Base-by-base conservation (phyloP, 1,140 invertebrate species). In the Tachypleus tridentatus region DNA sequence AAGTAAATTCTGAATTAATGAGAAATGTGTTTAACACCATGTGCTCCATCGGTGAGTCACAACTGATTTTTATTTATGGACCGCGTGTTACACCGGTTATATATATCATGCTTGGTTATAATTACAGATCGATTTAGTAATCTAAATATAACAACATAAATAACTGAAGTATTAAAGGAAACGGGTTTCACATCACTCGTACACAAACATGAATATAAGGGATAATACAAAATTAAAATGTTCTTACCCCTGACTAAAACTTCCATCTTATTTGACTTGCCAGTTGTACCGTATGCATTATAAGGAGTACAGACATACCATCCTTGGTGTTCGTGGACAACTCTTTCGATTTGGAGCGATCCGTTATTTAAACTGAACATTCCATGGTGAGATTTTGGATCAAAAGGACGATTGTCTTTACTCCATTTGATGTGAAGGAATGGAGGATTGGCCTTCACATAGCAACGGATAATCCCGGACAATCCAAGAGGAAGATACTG, bases 401-500 rank as follows among this genome's bases (percentile, higher is more conserved):
- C 92, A 71, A 94, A 82, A 62, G 94, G 81, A 57, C 91, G 83
- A 74, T 93, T 91, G 80, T 96, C 91, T 81, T 94, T 93, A 71
- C 89, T 94, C 94, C 95, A 98, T 69, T 91, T 93, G 51, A 97
- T 89, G 75, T 94, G 93, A 73, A 94, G 89, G 64, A 97, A 83
- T 29, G 91, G 87, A 5, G 95, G 95, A 79, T 96, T 97, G 47
- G 93, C 89, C 78, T 96, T 95, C 72, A 97, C 93, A 77, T 93
- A 92, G 78, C 95, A 98, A 74, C 94, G 91, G 47, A 98, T 89
- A 60, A 96, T 88, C 53, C 93, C 93, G 51, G 88, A 89, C 74
- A 96, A 81, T 51, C 93, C 87, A 74, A 93, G 90, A 49, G 95
- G 93, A 72, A 97, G 83, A 74, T 94, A 96, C 75, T 97, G 91